Evolutionary conservation across 2,113 vertebrate species (phyloP), one percentile per base, ranked within the genome.

Genomic region (Equus quagga): DNA sequence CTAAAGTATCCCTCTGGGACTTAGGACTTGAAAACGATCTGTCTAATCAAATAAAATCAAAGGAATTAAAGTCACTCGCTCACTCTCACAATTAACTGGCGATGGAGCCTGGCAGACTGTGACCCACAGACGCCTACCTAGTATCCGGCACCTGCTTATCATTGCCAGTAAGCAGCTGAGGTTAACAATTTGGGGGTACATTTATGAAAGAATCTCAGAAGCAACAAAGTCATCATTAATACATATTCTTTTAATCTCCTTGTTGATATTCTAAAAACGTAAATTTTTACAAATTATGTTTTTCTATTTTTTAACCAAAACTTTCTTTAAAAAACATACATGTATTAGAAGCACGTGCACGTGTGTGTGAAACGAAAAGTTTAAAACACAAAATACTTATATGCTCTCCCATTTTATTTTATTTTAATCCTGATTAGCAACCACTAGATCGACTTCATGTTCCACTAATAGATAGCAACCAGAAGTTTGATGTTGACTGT

Each of bases 301-400:
- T 73, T 73, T 76, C 44, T 81, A 54, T 58, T 64, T 92, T 85
- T 65, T 69, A 93, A 88, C 31, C 21, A 79, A 86, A 51, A 75
- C 24, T 70, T 51, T 94, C 15, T 83, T 33, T 69, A 12, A 44
- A 65, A 97, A 58, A 92, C 56, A 60, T 1, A 51, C 3, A 72
- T 83, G 18, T 94, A 60, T 90, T 41, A 70, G 26, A 72, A 88
- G 15, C 41, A 93, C 0, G 1, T 49, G 10, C 23, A 54, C 46
- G 12, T 96, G 26, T 81, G 24, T 79, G 44, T 69, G 81, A 96
- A 73, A 70, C 23, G 31, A 93, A 80, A 86, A 84, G 36, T 56
- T 95, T 49, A 83, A 69, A 89, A 92, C 80, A 89, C 75, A 76
- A 93, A 65, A 54, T 41, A 73, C 4, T 46, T 80, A 33, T 41